phyloP scores from a whole-genome alignment of 2,888 invertebrate genomes.

The Agonum fuliginosum region DNA sequence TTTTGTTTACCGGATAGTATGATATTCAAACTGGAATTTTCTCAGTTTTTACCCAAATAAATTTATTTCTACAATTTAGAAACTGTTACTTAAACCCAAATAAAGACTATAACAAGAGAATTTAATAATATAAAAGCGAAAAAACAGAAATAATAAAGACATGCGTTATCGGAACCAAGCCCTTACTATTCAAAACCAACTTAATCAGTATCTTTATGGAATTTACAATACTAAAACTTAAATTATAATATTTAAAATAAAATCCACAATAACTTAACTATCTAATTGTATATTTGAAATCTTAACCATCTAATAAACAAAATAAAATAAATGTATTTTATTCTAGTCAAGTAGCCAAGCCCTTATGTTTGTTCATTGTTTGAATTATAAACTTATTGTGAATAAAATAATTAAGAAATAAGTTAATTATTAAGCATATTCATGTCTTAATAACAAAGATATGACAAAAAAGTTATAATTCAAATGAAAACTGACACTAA shows the following conservation, averaged over 20 bases:
- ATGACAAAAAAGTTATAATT: constrained; percentile 1
- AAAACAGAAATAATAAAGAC: constrained; percentile 40
- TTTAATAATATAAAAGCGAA: constrained; percentile 15
- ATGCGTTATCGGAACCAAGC: constrained; percentile 52
- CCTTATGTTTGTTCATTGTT: constrained; percentile 49
- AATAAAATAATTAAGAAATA: neutral
- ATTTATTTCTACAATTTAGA: neutral
- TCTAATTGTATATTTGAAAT: constrained; percentile 8
- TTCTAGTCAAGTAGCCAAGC: constrained; percentile 46
- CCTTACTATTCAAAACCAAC: constrained; percentile 37
- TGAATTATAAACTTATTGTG: neutral
- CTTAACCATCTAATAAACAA: neutral
- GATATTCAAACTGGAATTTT: constrained; percentile 51
- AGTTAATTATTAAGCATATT: neutral
- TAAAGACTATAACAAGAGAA: neutral
- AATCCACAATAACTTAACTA: neutral
- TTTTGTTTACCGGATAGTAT: constrained; percentile 58
- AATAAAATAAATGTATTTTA: neutral
- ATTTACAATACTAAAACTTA: neutral
- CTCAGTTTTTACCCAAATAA: constrained; percentile 31
- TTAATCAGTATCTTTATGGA: neutral
- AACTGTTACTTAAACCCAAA: neutral
- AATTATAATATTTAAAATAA: neutral
- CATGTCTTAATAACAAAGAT: neutral
- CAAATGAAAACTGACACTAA: constrained; percentile 40